phyloP scores from a whole-genome alignment of 2,888 invertebrate genomes.

The Hyppa rectilinea region DNA sequence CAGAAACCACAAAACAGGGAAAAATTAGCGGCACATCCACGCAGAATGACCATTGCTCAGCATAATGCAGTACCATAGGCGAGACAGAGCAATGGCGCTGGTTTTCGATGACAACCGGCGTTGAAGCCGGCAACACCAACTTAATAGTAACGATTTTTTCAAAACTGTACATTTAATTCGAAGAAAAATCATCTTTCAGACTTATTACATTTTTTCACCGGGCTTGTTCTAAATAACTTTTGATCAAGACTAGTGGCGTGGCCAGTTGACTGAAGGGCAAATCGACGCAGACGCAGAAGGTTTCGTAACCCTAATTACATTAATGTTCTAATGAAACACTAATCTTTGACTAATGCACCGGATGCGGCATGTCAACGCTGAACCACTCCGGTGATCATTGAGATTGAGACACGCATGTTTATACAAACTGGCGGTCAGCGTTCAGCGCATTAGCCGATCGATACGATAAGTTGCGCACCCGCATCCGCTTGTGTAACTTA shows the following conservation, averaged over 20 bases:
- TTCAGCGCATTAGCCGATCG: constrained; percentile 71
- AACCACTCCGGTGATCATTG: constrained; percentile 54
- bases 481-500: constrained; percentile 74
- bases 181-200: not conserved
- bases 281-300: not conserved
- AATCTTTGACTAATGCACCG: constrained; percentile 53
- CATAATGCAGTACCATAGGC: too few relatives aligned
- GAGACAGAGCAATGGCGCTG: too few relatives aligned
- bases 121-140: too few relatives aligned
- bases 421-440: constrained; percentile 69
- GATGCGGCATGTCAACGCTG: constrained; percentile 58
- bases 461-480: constrained; percentile 63
- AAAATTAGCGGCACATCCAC: too few relatives aligned
- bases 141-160: not conserved
- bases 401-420: constrained; percentile 63
- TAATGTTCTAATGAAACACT: constrained; percentile 34
- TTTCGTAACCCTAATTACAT: constrained; percentile 43
- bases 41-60: too few relatives aligned
- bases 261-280: not conserved
- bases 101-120: too few relatives aligned
- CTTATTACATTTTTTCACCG: not conserved
- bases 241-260: not conserved
- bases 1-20: too few relatives aligned
- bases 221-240: not conserved
- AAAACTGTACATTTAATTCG: not conserved